These are phyloP conservation scores for Corvus hawaiiensis DNA, from an alignment of 2,113 vertebrate species.

Conservation along the genomic window DNA sequence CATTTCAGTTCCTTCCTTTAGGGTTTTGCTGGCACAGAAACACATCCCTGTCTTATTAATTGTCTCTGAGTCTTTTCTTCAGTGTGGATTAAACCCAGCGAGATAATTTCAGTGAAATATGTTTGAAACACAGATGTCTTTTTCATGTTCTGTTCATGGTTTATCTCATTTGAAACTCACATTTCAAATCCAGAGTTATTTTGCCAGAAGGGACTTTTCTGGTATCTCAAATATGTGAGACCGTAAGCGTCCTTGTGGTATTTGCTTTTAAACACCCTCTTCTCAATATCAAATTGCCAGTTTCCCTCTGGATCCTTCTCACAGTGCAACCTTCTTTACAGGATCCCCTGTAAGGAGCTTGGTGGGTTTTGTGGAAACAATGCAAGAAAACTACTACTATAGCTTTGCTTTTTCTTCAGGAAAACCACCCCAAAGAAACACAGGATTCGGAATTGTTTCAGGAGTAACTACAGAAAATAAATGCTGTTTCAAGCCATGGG, in stretches of 20 bases:
- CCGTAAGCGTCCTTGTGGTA: fast-evolving
- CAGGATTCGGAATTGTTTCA: not conserved
- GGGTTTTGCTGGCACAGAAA: not conserved
- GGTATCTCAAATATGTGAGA: not conserved
- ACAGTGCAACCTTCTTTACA: not conserved
- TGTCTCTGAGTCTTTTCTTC: not conserved
- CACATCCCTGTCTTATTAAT: not conserved
- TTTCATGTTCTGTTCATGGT: not conserved
- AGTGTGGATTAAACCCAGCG: not conserved
- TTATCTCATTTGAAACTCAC: not conserved
- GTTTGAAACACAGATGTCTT: not conserved
- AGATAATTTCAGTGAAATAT: not conserved
- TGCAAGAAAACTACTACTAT: not conserved
- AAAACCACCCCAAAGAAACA: not conserved
- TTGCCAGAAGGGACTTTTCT: not conserved
- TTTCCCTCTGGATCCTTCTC: not conserved
- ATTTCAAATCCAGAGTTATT: not conserved
- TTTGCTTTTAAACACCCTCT: not conserved
- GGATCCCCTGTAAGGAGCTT: not conserved
- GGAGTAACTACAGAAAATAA: not conserved
- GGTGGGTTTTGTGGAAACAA: not conserved
- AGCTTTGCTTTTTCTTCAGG: not conserved
- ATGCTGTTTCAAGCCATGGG: not conserved
- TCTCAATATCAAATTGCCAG: not conserved
- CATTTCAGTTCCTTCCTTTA: not conserved